Base-by-base conservation (phyloP, 2,113 vertebrate species). In the Channa maculata region DNA sequence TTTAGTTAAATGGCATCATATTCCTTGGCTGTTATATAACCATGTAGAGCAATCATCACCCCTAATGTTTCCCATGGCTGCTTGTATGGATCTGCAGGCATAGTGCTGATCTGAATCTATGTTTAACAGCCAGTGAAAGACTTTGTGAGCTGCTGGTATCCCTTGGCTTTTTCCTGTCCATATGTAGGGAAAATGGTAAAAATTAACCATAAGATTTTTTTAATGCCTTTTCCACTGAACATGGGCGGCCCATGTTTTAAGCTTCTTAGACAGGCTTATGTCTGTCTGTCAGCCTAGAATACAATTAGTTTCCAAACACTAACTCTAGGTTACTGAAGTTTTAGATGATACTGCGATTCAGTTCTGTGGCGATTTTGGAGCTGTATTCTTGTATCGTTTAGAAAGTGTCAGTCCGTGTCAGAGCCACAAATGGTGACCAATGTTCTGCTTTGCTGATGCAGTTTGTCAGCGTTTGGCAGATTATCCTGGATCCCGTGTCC, bases 1-100 rank as follows among this genome's bases (percentile, higher is more conserved):
- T 76, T 77, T 57, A 15, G 60, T 82, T 82, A 80, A 89, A 86
- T 64, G 65, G 43, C 70, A 37, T 85, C 77, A 65, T 71, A 74
- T 87, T 88, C 78, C 39, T 77, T 11, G 36, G 77, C 73, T 73
- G 82, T 85, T 86, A 83, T 73, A 79, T 59, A 66, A 78, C 65
- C 8, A 5, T 55, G 65, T 70, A 71, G 65, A 13, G 65, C 75
- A 61, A 86, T 84, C 73, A 82, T 75, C 72, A 53, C 43, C 60
- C 52, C 72, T 80, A 75, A 85, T 82, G 77, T 85, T 66, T 71
- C 84, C 82, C 79, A 76, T 58, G 77, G 57, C 77, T 80, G 72
- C 68, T 76, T 71, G 66, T 58, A 79, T 64, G 38, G 65, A 24
- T 24, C 79, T 75, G 71, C 74, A 67, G 6, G 24, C 24, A 24